Percentiles rank a stretch among this genome's conserved stretches.
phyloP scores from a whole-genome alignment of 2,888 invertebrate species.

The Brachyptera putata region DNA sequence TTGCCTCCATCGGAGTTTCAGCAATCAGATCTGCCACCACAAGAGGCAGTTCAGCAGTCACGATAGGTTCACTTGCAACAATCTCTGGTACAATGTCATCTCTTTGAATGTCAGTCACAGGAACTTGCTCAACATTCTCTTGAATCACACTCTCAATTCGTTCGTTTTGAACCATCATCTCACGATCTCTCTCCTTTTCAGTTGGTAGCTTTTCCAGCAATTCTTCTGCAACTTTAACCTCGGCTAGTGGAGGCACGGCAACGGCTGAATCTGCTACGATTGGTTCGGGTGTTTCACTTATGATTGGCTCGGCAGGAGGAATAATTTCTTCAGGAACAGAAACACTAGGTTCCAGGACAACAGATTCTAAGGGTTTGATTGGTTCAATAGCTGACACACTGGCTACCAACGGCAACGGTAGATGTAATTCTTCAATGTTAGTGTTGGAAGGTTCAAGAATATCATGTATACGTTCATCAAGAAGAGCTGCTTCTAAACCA shows the following conservation, averaged over 20 bases:
- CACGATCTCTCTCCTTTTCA: conserved; percentile 1
- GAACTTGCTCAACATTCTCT: neutral
- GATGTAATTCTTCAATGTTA: neutral
- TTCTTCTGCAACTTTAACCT: neutral
- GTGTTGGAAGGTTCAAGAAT: neutral
- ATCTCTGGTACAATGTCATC: neutral
- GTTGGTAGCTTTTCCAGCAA: neutral
- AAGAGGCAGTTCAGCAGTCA: neutral
- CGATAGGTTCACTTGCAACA: neutral
- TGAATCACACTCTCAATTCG: conserved; percentile 10
- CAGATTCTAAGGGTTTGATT: neutral
- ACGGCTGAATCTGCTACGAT: neutral
- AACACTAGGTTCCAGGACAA: neutral
- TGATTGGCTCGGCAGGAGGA: neutral
- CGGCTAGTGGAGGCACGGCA: neutral
- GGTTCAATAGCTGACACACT: too few relatives aligned
- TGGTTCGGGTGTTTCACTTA: neutral
- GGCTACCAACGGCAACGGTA: neutral
- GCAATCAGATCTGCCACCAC: neutral
- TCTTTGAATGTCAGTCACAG: neutral
- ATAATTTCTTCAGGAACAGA: too few relatives aligned
- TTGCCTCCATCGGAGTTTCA: neutral
- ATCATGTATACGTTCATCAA: too few relatives aligned
- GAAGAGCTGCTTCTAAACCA: neutral
- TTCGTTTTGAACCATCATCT: conserved; percentile 6